These are phyloP conservation scores for Alectoris magna DNA, from an alignment of 2,797 vertebrate genomes.

Conservation along the genomic window DNA sequence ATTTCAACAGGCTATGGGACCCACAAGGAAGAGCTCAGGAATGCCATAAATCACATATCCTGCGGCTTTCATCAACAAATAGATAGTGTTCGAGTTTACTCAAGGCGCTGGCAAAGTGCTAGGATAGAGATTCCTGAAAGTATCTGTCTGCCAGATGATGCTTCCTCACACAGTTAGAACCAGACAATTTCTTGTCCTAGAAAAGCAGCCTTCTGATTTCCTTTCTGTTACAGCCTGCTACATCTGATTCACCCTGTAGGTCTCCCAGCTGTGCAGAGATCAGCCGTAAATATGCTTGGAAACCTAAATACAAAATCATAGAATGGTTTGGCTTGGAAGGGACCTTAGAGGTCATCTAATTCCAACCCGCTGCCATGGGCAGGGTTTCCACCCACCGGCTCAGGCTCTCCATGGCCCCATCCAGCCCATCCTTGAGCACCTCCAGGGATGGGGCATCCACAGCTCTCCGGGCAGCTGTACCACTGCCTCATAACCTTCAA, in stretches of 20 bases:
- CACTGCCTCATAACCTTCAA: too few species aligned
- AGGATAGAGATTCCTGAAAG: not conserved
- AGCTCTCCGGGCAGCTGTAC: too few species aligned
- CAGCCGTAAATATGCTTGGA: not conserved
- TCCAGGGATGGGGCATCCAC: too few species aligned
- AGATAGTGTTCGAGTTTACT: not conserved
- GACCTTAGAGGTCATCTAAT: too few species aligned
- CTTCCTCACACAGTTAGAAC: not conserved
- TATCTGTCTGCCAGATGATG: conserved; percentile 5
- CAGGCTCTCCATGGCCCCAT: too few species aligned
- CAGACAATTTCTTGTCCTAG: not conserved
- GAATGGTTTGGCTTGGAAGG: too few species aligned
- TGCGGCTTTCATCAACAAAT: conserved; percentile 25
- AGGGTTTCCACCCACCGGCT: too few species aligned
- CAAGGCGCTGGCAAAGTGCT: not conserved
- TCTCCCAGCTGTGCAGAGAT: not conserved
- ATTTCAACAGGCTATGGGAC: not conserved
- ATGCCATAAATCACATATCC: not conserved
- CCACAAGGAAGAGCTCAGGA: not conserved
- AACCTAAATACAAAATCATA: not conserved
- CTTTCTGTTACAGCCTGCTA: not conserved
- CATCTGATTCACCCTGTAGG: not conserved
- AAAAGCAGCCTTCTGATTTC: not conserved
- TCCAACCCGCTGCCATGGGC: too few species aligned
- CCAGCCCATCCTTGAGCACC: too few species aligned